A percentile compares a stretch with the other conserved stretches of the same genome.
These are phyloP conservation scores for Osmoderma eremita DNA, from an alignment of 2,888 invertebrate species.

Conservation along the genomic window DNA sequence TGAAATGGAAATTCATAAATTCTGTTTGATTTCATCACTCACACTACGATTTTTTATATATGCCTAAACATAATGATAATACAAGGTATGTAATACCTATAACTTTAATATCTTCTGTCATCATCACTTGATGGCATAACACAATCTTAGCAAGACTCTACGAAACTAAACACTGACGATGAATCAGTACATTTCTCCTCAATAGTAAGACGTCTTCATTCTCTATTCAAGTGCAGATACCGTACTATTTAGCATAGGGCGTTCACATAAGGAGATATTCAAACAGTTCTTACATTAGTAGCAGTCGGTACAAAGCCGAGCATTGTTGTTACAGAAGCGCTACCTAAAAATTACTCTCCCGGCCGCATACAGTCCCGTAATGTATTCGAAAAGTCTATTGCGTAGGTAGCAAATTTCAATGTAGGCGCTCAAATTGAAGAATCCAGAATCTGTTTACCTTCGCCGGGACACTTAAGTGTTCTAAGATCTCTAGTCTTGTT, in stretches of 20 bases:
- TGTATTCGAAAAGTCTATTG: constrained; percentile 4
- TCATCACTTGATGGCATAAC: too few relatives aligned
- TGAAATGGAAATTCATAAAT: too few relatives aligned
- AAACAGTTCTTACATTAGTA: constrained; percentile 1
- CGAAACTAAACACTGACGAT: neutral
- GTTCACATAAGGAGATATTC: constrained; percentile 13
- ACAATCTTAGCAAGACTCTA: neutral
- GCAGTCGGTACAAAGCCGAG: constrained; percentile 8
- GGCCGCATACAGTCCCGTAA: neutral
- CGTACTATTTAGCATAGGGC: constrained; percentile 20
- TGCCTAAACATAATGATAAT: too few relatives aligned
- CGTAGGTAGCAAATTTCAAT: constrained; percentile 16
- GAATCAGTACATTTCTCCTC: constrained; percentile 16
- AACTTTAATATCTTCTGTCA: neutral
- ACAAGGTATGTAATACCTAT: too few relatives aligned
- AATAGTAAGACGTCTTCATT: constrained; percentile 13
- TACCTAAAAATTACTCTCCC: constrained; percentile 22
- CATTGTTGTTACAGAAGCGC: constrained; percentile 25
- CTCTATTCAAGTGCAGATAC: constrained; percentile 13
- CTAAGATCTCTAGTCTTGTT: neutral
- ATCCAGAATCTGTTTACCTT: constrained; percentile 12
- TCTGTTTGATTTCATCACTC: too few relatives aligned
- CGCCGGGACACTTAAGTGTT: constrained; percentile 4
- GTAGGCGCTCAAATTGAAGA: constrained; percentile 7
- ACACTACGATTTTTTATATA: too few relatives aligned